phyloP scores from a whole-genome alignment of 2,113 vertebrate genomes.

The Echinops telfairi region DNA sequence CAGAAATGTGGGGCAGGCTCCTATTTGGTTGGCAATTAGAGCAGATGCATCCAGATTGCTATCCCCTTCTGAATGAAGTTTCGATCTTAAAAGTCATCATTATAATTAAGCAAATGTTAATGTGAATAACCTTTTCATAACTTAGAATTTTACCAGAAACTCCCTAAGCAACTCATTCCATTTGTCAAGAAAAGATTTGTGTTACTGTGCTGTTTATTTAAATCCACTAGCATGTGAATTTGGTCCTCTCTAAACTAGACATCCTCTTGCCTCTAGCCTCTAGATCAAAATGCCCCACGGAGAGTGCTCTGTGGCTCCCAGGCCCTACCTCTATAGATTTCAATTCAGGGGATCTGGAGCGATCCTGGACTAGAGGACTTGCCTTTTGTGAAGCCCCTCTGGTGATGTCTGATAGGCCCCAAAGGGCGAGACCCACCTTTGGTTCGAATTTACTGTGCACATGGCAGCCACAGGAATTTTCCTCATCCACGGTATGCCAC shows the following conservation, averaged over 20 bases:
- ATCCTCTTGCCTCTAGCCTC: not conserved
- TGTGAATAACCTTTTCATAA: conserved; percentile 29
- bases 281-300: conserved; percentile 10
- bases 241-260: conserved; percentile 31
- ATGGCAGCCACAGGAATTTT: conserved; percentile 32
- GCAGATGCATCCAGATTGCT: not conserved
- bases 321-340: not conserved
- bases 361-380: not conserved
- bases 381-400: conserved; percentile 15
- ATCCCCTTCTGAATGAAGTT: not conserved
- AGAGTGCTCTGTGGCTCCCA: too few relatives aligned
- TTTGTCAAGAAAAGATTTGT: conserved; percentile 56
- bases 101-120: conserved; percentile 40
- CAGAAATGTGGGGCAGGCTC: not conserved
- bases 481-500: not conserved
- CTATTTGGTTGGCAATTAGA: not conserved
- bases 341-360: not conserved
- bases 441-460: conserved; percentile 29
- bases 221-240: conserved; percentile 39
- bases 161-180: conserved; percentile 41
- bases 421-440: conserved; percentile 13
- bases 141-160: conserved; percentile 52
- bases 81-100: conserved; percentile 34
- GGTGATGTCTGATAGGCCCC: not conserved
- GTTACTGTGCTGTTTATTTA: conserved; percentile 52